phyloP scores from a whole-genome alignment of 2,113 vertebrate genomes.

The Phylloscopus trochilus region DNA sequence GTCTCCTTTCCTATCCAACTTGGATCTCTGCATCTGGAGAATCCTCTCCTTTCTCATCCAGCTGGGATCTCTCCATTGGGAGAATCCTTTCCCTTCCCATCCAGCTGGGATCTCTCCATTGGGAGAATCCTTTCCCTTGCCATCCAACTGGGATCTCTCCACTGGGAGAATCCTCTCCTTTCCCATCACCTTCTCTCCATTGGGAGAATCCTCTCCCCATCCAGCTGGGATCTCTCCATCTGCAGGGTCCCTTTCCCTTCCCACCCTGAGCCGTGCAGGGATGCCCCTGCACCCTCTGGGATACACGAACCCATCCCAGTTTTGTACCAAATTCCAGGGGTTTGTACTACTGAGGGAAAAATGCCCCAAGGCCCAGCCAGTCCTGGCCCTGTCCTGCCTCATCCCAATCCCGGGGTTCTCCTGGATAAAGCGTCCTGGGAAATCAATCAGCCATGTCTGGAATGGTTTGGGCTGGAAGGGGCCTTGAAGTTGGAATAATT shows the following conservation, averaged over 20 bases:
- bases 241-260: not conserved
- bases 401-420: not conserved
- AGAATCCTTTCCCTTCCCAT: no score
- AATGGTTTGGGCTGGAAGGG: not conserved
- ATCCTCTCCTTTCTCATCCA: not conserved
- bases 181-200: no score
- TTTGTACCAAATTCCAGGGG: not conserved
- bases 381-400: not conserved
- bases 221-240: not conserved
- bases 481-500: not conserved
- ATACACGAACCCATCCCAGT: accelerated
- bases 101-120: no score
- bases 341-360: not conserved
- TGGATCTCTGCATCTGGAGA: no score
- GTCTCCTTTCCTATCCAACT: no score
- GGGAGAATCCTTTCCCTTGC: not conserved
- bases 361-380: accelerated
- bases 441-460: not conserved
- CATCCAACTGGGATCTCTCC: not conserved
- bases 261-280: no score
- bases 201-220: no score
- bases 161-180: not conserved
- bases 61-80: not conserved
- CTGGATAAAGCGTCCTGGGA: not conserved
- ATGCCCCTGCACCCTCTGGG: accelerated